Conservation (phyloP, 1,140 invertebrate genomes). For the Drosophila equinoxialis region DNA sequence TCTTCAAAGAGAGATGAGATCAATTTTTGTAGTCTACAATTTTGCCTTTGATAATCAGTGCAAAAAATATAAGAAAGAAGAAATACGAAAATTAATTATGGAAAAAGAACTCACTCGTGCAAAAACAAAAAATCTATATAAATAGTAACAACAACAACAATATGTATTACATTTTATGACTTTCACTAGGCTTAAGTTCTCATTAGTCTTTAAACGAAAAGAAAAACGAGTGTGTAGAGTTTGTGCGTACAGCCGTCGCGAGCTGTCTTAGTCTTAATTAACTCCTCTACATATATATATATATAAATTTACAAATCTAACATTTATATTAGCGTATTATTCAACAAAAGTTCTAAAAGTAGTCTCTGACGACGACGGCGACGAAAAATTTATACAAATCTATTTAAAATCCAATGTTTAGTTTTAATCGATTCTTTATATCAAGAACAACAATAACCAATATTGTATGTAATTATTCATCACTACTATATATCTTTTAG, state of each 20-base stretch:
- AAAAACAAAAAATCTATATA: conserved; percentile 22
- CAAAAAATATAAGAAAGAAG: conserved; percentile 34
- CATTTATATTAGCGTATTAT: conserved; percentile 38
- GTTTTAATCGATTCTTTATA: conserved; percentile 60
- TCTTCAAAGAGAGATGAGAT: conserved; percentile 9
- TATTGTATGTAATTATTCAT: conserved; percentile 55
- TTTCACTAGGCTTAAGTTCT: conserved; percentile 72
- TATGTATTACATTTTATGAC: conserved; percentile 66
- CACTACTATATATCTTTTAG: conserved; percentile 52
- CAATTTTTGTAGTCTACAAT: conserved; percentile 45
- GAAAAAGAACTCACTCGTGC: conserved; percentile 27
- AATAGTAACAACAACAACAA: conserved; percentile 35
- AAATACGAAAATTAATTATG: conserved; percentile 2
- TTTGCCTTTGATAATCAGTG: conserved; percentile 69
- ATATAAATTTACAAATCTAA: conserved; percentile 29
- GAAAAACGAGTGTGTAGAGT: conserved; percentile 53
- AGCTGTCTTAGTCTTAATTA: conserved; percentile 56
- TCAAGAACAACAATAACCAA: conserved; percentile 35
- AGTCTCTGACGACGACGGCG: conserved; percentile 22
- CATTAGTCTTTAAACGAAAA: conserved; percentile 44
- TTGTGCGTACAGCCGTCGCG: conserved; percentile 51
- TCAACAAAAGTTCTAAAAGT: conserved; percentile 6
- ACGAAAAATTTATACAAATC: neutral
- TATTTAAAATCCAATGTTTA: conserved; percentile 58
- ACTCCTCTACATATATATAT: neutral